phyloP scores from a whole-genome alignment of 2,113 vertebrate species.

The Carassius auratus region DNA sequence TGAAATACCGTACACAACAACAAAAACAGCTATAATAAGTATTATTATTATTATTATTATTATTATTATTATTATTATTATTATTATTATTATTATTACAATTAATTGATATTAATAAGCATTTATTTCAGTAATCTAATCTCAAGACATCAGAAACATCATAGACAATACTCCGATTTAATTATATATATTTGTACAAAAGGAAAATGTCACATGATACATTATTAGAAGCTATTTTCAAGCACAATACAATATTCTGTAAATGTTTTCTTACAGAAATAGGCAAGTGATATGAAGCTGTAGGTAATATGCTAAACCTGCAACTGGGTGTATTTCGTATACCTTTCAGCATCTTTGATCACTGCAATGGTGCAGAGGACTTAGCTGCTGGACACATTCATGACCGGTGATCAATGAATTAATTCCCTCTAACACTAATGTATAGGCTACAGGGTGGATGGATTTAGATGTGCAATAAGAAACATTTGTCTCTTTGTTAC shows the following conservation, averaged over 20 bases:
- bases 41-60: too few species aligned
- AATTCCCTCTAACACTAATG: not conserved
- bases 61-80: too few species aligned
- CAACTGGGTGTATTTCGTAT: not conserved
- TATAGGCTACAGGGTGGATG: not conserved
- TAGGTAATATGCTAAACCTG: not conserved
- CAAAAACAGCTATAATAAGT: too few species aligned
- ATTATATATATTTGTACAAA: not conserved
- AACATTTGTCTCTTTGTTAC: not conserved
- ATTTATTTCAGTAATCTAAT: too few species aligned
- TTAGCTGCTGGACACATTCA: not conserved
- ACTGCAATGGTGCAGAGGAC: not conserved
- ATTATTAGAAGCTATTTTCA: not conserved
- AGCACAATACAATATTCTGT: not conserved
- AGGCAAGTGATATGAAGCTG: not conserved
- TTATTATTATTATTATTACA: too few species aligned
- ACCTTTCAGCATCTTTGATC: not conserved
- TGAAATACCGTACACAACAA: too few species aligned
- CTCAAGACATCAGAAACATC: too few species aligned
- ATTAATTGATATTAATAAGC: too few species aligned
- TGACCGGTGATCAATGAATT: not conserved
- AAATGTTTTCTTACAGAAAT: not conserved
- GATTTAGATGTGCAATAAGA: not conserved
- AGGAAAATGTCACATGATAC: not conserved
- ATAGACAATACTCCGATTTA: not conserved